Evolutionary conservation across 1,140 invertebrate genomes (phyloP), one percentile per base, ranked within the genome.

Genomic region (Matsumurasca onukii): DNA sequence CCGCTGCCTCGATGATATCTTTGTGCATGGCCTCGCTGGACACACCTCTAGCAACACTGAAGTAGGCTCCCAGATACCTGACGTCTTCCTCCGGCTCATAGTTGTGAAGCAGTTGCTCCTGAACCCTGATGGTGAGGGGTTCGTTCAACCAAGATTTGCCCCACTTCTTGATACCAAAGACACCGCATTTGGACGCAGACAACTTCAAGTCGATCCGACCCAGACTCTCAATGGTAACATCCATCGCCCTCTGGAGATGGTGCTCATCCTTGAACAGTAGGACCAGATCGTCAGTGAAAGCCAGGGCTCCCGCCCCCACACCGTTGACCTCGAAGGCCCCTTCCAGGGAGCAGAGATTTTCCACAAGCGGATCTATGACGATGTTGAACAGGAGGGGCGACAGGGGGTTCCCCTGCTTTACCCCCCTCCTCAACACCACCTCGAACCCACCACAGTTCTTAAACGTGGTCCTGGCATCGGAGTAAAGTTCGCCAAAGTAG

Each of bases 271-370:
- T 52, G 3, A 74, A 66, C 0, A 71, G 1, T 22, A 78, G 30
- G 12, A 75, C 72, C 5, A 78, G 13, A 66, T 78, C 77, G 39
- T 78, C 77, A 5, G 77, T 76, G 63, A 78, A 78, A 0, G 74
- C 77, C 13, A 77, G 65, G 0, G 48, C 72, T 27, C 69, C 62
- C 0, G 76, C 27, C 31, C 59, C 3, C 1, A 1, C n/a, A 9
- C 2, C 59, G 20, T 30, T 13, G 5, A 31, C 3, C 2, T 1
- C 3, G 25, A 62, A 62, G 9, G 24, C 22, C 22, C 29, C 1
- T 1, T 3, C 15, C 1, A 31, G 20, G 9, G 25, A 24, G 20
- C 20, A 1, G 24, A 62, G n/a, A 1, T 70, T 45, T 13, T 51
- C 22, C 13, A 73, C n/a, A n/a, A n/a, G n/a, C n/a, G n/a, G n/a